Conservation (phyloP, 1,140 invertebrate genomes). For the Dufourea novaeangliae region DNA sequence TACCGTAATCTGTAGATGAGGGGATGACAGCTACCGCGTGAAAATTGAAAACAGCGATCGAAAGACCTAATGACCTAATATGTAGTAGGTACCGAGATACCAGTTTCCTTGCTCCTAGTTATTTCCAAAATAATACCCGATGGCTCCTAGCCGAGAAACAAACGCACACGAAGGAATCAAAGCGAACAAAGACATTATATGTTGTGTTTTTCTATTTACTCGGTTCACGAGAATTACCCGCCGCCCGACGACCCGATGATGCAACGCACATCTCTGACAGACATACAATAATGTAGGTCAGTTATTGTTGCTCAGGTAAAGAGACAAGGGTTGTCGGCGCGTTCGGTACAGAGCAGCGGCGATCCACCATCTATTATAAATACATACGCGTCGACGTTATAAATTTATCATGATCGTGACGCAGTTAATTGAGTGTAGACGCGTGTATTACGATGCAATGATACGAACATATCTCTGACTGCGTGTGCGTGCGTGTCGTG, state of each 20-base stretch:
- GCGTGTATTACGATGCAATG: too few relatives aligned
- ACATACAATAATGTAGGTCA: background rate
- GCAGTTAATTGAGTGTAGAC: too few relatives aligned
- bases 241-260: too few relatives aligned
- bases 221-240: background rate
- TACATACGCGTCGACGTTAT: background rate
- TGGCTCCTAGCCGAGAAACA: background rate
- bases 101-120: background rate
- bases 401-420: background rate
- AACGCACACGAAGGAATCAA: background rate
- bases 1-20: background rate
- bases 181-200: background rate
- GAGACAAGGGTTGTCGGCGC: background rate
- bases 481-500: background rate
- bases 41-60: background rate
- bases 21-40: background rate
- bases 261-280: background rate
- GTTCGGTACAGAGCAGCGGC: too few relatives aligned
- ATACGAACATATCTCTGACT: background rate
- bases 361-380: too few relatives aligned
- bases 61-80: too few relatives aligned
- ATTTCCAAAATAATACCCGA: background rate
- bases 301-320: slow-evolving; percentile 6
- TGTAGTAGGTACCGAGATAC: background rate
- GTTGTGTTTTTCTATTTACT: too few relatives aligned